Evolutionary conservation across 2,797 vertebrate species (phyloP).

Genomic region (Streptopelia turtur): DNA sequence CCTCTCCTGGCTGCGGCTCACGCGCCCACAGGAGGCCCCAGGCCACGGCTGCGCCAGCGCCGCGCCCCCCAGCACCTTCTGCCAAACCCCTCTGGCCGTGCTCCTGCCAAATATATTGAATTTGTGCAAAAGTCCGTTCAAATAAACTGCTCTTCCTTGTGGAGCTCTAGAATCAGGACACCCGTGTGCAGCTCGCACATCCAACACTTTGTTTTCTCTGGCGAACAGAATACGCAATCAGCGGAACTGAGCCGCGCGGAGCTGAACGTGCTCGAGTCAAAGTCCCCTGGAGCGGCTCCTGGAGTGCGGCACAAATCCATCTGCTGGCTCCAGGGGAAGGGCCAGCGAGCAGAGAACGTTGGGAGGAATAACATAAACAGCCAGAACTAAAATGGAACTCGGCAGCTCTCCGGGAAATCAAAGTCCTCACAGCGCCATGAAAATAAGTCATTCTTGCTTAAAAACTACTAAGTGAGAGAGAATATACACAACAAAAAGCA

Average conservation of each 20-base stretch:
- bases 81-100: background rate
- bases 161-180: background rate
- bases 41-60: too few relatives aligned
- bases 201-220: background rate
- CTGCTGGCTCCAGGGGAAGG: constrained; percentile 35
- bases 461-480: background rate
- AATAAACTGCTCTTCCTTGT: background rate
- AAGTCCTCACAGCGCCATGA: background rate
- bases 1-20: background rate
- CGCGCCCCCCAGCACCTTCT: too few relatives aligned
- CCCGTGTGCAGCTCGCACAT: background rate
- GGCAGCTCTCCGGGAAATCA: background rate
- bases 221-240: background rate
- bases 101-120: background rate
- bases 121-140: background rate
- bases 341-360: constrained; percentile 29
- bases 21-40: background rate
- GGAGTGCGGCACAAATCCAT: constrained; percentile 27
- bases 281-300: constrained; percentile 39
- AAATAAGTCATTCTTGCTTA: background rate
- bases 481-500: background rate
- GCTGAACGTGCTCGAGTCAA: background rate
- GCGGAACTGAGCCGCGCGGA: background rate
- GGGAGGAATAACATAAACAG: constrained; percentile 1
- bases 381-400: background rate